A percentile compares a stretch with the other conserved stretches of the same genome.
Evolutionary conservation across 2,888 invertebrate genomes (phyloP).

Genomic region (Parapristionchus giblindavisi): DNA sequence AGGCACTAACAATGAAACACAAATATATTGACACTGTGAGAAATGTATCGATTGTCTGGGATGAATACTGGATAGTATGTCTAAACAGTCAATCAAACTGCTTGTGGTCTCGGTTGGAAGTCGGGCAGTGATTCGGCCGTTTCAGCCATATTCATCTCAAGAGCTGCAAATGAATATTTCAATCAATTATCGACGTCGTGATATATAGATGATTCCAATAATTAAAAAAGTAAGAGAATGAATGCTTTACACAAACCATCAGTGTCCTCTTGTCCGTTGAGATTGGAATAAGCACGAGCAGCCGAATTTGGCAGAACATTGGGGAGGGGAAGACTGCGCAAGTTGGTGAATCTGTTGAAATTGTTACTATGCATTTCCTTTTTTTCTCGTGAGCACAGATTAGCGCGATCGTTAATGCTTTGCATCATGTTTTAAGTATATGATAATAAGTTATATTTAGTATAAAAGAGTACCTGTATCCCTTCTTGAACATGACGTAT

Average conservation of each 20-base stretch:
- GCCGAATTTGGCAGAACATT: conserved; percentile 4
- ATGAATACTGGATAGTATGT: too few relatives aligned
- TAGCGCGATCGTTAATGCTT: too few relatives aligned
- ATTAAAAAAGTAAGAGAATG: too few relatives aligned
- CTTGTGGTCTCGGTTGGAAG: conserved; percentile 25
- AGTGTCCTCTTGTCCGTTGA: conserved; percentile 43
- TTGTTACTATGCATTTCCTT: too few relatives aligned
- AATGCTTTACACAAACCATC: conserved; percentile 47
- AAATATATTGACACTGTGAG: too few relatives aligned
- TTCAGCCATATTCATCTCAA: not conserved
- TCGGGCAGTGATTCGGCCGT: conserved; percentile 14
- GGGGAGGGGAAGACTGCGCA: conserved; percentile 9
- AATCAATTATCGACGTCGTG: too few relatives aligned
- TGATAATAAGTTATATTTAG: not conserved
- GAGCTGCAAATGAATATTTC: too few relatives aligned
- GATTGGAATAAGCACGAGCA: conserved; percentile 47
- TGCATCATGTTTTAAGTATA: too few relatives aligned
- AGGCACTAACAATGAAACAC: too few relatives aligned
- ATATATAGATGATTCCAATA: too few relatives aligned
- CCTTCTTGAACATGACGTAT: conserved; percentile 27
- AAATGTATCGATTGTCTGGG: too few relatives aligned
- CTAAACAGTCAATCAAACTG: not conserved
- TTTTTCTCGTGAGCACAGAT: too few relatives aligned
- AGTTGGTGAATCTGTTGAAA: conserved; percentile 23
- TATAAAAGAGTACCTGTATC: not conserved